phyloP scores from a whole-genome alignment of 2,888 invertebrate genomes.

The Watsonalla binaria region DNA sequence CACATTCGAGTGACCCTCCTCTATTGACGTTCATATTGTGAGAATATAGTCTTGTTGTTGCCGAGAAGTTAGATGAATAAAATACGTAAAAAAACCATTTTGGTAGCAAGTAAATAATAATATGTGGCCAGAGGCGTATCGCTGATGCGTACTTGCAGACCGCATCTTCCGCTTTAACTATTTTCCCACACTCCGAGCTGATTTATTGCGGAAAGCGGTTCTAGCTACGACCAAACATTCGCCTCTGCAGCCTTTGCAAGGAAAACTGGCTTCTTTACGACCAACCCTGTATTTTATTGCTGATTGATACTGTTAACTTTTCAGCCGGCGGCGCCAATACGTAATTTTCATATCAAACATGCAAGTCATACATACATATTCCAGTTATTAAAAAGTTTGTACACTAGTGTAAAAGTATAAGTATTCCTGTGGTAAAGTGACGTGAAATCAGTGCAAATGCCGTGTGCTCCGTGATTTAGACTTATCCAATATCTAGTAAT shows the following conservation, averaged over 20 bases:
- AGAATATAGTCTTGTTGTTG: background rate
- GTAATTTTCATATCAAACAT: conserved; percentile 15
- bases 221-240: conserved; percentile 50
- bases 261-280: conserved; percentile 59
- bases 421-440: conserved; percentile 10
- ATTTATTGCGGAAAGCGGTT: conserved; percentile 59
- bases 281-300: conserved; percentile 59
- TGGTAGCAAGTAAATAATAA: background rate
- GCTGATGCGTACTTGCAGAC: conserved; percentile 46
- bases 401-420: no score
- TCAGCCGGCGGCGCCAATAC: conserved; percentile 33
- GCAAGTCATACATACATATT: no score
- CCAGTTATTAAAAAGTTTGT: no score
- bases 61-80: background rate
- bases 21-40: background rate
- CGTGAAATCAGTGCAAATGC: conserved; percentile 33
- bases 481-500: conserved; percentile 41
- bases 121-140: conserved; percentile 30
- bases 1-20: background rate
- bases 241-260: conserved; percentile 40
- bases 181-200: conserved; percentile 54
- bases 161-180: conserved; percentile 50
- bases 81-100: background rate
- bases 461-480: conserved; percentile 44
- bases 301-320: conserved; percentile 49